Conservation (phyloP, 1,140 invertebrate genomes). For the Drosophila willistoni region DNA sequence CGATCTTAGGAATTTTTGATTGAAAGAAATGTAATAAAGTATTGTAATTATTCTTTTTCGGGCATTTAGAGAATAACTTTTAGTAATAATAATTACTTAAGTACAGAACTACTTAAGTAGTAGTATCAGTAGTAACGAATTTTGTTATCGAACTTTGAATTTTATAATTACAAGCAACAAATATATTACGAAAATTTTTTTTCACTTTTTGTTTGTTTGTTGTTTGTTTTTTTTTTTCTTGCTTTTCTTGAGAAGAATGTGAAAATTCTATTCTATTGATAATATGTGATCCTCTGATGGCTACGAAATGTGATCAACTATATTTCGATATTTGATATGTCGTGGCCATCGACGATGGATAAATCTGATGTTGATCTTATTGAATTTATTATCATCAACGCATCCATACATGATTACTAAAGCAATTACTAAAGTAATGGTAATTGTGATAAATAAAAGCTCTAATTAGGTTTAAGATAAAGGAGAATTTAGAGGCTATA, state of each 20-base stretch:
- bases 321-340: conserved; percentile 2
- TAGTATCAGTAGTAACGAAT: neutral
- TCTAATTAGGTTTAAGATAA: conserved; percentile 5
- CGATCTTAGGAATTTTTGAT: conserved; percentile 4
- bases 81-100: conserved; percentile 10
- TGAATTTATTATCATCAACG: neutral
- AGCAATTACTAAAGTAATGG: conserved; percentile 6
- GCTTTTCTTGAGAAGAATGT: neutral
- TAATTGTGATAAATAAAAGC: conserved; percentile 7
- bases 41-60: neutral
- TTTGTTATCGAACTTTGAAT: neutral
- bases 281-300: too few relatives aligned
- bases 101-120: conserved; percentile 2
- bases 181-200: neutral
- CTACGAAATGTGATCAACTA: neutral
- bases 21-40: neutral
- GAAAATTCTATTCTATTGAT: neutral
- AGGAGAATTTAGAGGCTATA: neutral
- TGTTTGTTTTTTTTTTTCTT: neutral
- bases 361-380: neutral
- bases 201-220: neutral
- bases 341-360: neutral
- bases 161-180: neutral
- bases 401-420: neutral
- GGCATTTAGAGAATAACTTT: too few relatives aligned